phyloP scores from a whole-genome alignment of 2,113 vertebrate species.

The Boulengeromyrus knoepffleri region DNA sequence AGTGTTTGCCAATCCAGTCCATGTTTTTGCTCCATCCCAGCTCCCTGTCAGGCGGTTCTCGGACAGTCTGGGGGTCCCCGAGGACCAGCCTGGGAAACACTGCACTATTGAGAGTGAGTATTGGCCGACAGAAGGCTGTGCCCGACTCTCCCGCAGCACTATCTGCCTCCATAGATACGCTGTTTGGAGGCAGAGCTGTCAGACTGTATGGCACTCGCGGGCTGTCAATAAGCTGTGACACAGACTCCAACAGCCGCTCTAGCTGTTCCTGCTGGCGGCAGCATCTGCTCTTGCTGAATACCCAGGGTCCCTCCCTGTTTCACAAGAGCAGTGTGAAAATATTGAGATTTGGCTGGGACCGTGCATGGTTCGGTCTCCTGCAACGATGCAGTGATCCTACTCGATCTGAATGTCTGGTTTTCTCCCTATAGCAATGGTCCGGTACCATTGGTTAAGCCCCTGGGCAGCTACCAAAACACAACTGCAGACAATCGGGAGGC shows the following conservation, averaged over 20 bases:
- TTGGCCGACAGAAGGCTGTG: neutral
- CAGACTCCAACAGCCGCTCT: neutral
- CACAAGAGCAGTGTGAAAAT: neutral
- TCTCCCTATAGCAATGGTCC: neutral
- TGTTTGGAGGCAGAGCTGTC: neutral
- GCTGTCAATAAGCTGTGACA: conserved; percentile 3
- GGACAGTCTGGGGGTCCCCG: neutral
- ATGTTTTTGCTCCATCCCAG: neutral
- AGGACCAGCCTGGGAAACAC: neutral
- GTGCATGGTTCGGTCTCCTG: neutral
- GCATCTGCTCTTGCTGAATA: neutral
- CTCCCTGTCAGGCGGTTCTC: neutral
- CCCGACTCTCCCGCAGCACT: neutral
- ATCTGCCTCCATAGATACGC: neutral
- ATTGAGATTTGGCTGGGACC: neutral
- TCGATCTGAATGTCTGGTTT: neutral
- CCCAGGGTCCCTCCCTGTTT: neutral
- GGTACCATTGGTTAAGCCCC: neutral
- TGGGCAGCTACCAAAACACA: neutral
- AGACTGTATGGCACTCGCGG: neutral
- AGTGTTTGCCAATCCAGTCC: neutral
- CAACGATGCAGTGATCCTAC: neutral
- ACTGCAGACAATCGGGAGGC: neutral
- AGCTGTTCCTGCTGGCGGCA: neutral
- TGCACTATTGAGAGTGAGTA: neutral